Evolutionary conservation across 2,888 invertebrate genomes (phyloP), one percentile per base, ranked within the genome.

Genomic region (Neoscelio sp.): DNA sequence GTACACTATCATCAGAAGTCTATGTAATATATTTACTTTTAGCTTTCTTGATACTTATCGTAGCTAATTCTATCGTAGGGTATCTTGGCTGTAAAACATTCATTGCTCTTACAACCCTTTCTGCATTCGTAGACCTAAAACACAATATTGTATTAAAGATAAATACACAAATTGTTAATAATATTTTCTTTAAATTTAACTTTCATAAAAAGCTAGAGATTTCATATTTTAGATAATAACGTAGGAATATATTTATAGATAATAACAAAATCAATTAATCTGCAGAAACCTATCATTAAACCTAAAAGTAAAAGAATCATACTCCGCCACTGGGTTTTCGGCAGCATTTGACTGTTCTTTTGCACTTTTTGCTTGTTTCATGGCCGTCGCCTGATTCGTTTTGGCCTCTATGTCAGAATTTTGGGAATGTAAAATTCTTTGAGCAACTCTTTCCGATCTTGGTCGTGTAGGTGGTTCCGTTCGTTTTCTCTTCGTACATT

Each of bases 11-110:
- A n/a, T n/a, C n/a, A n/a, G n/a, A n/a, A n/a, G n/a, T n/a, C n/a
- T n/a, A n/a, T n/a, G 44, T 79, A 68, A 15, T 12, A 33, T 13
- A 78, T 23, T 75, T 81, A 88, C 88, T 84, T 82, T 87, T 87
- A 26, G 87, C 83, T 68, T 82, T 84, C 42, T 87, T 87, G 60
- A 85, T 81, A 62, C 77, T 85, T 50, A 88, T 62, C 40, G 82
- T 77, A 7, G 82, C 78, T 12, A 86, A 70, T 62, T 87, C 84
- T 13, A 82, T 76, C 56, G 82, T 73, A 8, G 85, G 82, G 56
- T 58, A 73, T 8, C 71, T 56, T 44, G 58, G 78, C 58, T 67
- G 75, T 42, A 70, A 46, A 12, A 33, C 65, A 23, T 40, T 52
- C 12, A n/a, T 15, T n/a, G 52, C 26, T 26, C 4, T 58, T 58